These are phyloP conservation scores for Bothrops alternatus DNA, from an alignment of 2,797 vertebrate genomes.

Conservation along the genomic window DNA sequence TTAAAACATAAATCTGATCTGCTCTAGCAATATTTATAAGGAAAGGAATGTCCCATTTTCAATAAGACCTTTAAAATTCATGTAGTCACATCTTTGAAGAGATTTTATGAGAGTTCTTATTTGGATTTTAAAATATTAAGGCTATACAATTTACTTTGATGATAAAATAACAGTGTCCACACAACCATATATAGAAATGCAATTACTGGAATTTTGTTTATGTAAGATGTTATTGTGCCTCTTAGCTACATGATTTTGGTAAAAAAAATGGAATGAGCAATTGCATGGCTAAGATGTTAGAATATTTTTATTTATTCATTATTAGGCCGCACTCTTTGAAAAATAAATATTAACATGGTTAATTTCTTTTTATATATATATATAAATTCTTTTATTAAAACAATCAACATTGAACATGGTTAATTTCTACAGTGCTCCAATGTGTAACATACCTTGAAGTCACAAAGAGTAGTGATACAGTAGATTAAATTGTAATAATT, in stretches of 20 bases:
- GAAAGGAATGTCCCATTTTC: neutral
- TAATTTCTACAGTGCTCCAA: neutral
- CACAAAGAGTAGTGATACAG: neutral
- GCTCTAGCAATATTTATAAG: conserved; percentile 10
- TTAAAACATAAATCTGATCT: conserved; percentile 45
- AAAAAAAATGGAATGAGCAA: conserved; percentile 41
- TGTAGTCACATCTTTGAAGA: neutral
- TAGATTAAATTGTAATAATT: neutral
- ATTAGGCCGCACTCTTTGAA: neutral
- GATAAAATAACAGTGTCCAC: neutral
- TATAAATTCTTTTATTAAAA: too few species aligned
- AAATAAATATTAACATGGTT: neutral
- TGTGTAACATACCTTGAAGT: neutral
- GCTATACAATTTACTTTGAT: neutral
- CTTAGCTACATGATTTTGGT: neutral
- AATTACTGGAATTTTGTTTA: neutral
- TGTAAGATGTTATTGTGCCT: neutral
- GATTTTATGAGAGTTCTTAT: neutral
- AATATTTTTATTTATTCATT: neutral
- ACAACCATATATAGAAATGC: neutral
- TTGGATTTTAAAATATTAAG: neutral
- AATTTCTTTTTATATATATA: too few species aligned
- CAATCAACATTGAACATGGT: too few species aligned
- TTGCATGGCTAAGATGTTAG: conserved; percentile 20
- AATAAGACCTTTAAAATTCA: neutral